Percentiles rank a stretch among this genome's conserved stretches.
These are phyloP conservation scores for Nebria salina DNA, from an alignment of 2,888 invertebrate genomes.

Conservation along the genomic window DNA sequence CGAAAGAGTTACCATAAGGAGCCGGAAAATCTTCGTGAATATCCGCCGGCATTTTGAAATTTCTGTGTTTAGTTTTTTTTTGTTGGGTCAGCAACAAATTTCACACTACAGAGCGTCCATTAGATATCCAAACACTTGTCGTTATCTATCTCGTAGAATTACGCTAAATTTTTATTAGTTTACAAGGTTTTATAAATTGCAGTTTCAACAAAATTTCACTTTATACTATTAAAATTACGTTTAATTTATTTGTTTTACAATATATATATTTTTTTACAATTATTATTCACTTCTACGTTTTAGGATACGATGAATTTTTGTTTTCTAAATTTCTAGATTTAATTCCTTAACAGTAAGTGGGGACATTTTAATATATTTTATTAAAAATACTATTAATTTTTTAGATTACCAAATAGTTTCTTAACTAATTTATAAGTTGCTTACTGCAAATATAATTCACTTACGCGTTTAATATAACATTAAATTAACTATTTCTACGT, in stretches of 20 bases:
- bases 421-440: too few relatives aligned
- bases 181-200: background rate
- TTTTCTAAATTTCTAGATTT: background rate
- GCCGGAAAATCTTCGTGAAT: conserved; percentile 59
- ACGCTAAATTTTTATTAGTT: background rate
- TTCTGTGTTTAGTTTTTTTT: background rate
- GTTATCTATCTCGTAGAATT: background rate
- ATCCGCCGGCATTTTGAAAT: conserved; percentile 55
- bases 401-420: background rate
- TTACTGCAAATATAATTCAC: background rate
- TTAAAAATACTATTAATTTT: background rate
- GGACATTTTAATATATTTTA: background rate
- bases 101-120: background rate
- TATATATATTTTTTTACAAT: background rate
- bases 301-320: background rate
- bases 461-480: background rate
- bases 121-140: background rate
- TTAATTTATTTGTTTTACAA: background rate
- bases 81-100: background rate
- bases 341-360: too few relatives aligned
- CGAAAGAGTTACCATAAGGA: conserved; percentile 59
- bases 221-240: background rate
- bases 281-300: background rate
- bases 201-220: background rate
- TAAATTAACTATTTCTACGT: background rate